Evolutionary conservation across 1,140 invertebrate genomes (phyloP).

Genomic region (Saccostrea cuccullata): DNA sequence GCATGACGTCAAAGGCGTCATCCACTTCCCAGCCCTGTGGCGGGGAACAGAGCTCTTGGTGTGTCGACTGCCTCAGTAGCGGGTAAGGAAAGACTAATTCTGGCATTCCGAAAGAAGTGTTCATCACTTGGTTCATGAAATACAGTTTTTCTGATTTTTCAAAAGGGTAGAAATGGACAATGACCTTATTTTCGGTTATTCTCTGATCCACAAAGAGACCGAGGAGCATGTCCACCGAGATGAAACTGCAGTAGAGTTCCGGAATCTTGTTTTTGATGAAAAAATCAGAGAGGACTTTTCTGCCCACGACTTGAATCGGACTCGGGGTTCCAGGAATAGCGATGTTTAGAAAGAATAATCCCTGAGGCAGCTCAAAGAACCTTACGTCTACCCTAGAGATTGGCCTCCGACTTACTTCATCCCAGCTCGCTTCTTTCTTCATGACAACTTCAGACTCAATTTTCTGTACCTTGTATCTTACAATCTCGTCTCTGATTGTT

Average conservation of each 20-base stretch:
- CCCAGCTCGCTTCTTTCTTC: conserved; percentile 43
- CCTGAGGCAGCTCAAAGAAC: conserved; percentile 55
- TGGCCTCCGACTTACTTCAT: conserved; percentile 38
- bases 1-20: conserved; percentile 64
- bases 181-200: conserved; percentile 55
- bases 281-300: conserved; percentile 60
- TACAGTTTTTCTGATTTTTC: conserved; percentile 59
- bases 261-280: conserved; percentile 62
- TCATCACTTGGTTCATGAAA: conserved; percentile 57
- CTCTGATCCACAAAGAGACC: conserved; percentile 61
- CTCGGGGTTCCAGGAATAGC: conserved; percentile 41
- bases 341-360: conserved; percentile 61
- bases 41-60: conserved; percentile 61
- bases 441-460: conserved; percentile 37
- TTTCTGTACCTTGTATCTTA: conserved; percentile 49
- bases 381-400: conserved; percentile 53
- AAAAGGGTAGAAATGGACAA: conserved; percentile 58
- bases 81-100: conserved; percentile 65
- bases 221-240: conserved; percentile 64
- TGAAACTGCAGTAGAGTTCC: conserved; percentile 63
- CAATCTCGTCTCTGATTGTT: conserved; percentile 55
- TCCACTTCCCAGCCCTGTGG: conserved; percentile 65
- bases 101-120: conserved; percentile 26
- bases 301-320: conserved; percentile 49
- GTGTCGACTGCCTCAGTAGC: conserved; percentile 54